Base-by-base conservation (phyloP, 2,113 vertebrate species). In the Catharus minimus region DNA sequence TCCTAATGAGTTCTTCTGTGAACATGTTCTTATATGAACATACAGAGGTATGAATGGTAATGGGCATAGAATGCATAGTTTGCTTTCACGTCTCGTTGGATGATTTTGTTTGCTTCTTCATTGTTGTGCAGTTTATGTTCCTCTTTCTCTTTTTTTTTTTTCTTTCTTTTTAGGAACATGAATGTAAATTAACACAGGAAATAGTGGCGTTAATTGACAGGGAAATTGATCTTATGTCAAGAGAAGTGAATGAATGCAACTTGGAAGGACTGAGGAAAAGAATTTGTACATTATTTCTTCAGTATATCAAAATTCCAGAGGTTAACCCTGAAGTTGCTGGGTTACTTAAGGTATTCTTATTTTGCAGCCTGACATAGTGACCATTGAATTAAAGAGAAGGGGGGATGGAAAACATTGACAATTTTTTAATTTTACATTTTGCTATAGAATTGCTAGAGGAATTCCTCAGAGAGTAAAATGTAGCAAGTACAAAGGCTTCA, bases 211-310 rank as follows among this genome's bases (percentile, higher is more conserved):
- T 99, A 96, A 98, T 99, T 90, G 98, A 99, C 92, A 98, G 98
- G 83, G 99, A 99, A 92, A 89, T 97, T 62, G 98, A 99, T 93
- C 98, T 99, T 85, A 96, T 98, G 93, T 96, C 96, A 30, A 97
- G 98, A 74, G 94, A 95, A 1, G 96, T 99, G 2, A 99, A 98
- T 91, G 85, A 96, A 28, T 69, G 66, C 49, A 98, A 97, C 74
- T 97, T 99, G 72, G 97, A 98, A 94, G 99, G 99, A 22, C 97
- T 99, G 78, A 98, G 99, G 80, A 98, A 97, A 97, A 98, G 99
- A 95, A 99, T 99, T 90, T 96, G 97, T 90, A 99, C 98, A 3
- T 98, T 99, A 52, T 98, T 99, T 95, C 97, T 99, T 46, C 99
- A 99, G 82, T 99, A 97, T 81, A 98, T 99, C 95, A 99, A 99